Evolutionary conservation across 2,113 vertebrate species (phyloP).

Genomic region (Cepphus grylle): DNA sequence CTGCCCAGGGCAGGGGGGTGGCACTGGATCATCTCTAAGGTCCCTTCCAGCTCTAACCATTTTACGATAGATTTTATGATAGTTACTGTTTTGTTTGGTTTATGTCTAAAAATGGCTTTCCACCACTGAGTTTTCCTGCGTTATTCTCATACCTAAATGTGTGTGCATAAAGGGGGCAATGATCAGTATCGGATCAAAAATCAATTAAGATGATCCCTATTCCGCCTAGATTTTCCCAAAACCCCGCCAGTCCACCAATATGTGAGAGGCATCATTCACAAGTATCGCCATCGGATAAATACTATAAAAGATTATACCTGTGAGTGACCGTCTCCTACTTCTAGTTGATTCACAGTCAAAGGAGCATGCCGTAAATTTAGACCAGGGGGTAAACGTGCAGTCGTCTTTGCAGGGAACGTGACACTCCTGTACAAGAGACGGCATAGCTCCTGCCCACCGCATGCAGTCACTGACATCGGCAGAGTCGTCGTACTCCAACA

Average conservation of each 20-base stretch:
- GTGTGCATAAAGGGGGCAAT: neutral
- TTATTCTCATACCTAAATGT: neutral
- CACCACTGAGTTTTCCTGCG: neutral
- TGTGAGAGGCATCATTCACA: neutral
- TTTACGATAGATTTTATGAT: neutral
- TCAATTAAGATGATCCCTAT: accelerated
- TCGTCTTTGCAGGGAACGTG: slow-evolving; percentile 86
- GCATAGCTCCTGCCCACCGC: slow-evolving; percentile 80
- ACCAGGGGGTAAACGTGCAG: slow-evolving; percentile 91
- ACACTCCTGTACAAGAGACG: slow-evolving; percentile 81
- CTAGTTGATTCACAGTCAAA: slow-evolving; percentile 77
- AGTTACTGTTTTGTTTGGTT: neutral
- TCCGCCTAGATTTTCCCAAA: neutral
- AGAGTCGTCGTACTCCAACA: slow-evolving; percentile 71
- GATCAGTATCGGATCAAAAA: neutral
- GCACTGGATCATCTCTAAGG: neutral
- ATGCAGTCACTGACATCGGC: slow-evolving; percentile 80
- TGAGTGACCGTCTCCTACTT: slow-evolving; percentile 80
- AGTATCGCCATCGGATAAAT: neutral
- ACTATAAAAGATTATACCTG: slow-evolving; percentile 72
- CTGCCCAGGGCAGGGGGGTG: neutral
- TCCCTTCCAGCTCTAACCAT: neutral
- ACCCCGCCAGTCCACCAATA: neutral
- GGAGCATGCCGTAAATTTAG: slow-evolving; percentile 86
- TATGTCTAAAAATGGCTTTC: neutral